Base-by-base conservation (phyloP, 1,140 invertebrate species). In the Nomia melanderi region DNA sequence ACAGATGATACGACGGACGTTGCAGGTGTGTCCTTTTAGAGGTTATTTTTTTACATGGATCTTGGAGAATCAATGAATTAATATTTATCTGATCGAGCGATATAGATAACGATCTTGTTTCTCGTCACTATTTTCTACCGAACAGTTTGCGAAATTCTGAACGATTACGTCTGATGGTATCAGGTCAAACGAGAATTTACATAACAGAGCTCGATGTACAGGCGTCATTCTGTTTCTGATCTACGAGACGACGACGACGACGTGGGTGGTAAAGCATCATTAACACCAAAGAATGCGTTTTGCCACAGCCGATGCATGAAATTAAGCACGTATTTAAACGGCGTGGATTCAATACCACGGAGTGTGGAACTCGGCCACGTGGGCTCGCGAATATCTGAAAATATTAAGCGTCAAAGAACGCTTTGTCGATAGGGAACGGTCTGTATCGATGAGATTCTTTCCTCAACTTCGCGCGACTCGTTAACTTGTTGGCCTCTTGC, bases 401-500 rank as follows among this genome's bases (percentile, higher is more conserved):
- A 3, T 29, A 64, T 64, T 2, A 20, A 50, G 29, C n/a, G 36
- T 5, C 14, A 31, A 23, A 2, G 9, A 60, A 64, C 4, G 9
- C 23, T 0, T 36, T 72, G 47, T 73, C 4, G 31, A 27, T 73
- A 33, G 3, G 17, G 64, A 7, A 53, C 33, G 4, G n/a, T 20
- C 20, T 14, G 31, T 29, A 73, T 64, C 23, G 23, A 64, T 33
- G 33, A 25, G 23, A 53, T 64, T 73, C 31, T 29, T 73, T 8
- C 33, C 20, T 27, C 25, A 27, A 29, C 7, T 64, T 53, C 47
- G 5, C 36, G 20, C 36, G 20, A 12, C 33, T 64, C 29, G 57
- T 63, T 41, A 39, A 29, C 60, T 73, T 31, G 25, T 53, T 73
- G 70, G 70, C 70, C 44, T 23, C 31, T 23, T 73, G 70, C 70